These are phyloP conservation scores for Salminus brasiliensis DNA, from an alignment of 2,113 vertebrate genomes.

Conservation along the genomic window DNA sequence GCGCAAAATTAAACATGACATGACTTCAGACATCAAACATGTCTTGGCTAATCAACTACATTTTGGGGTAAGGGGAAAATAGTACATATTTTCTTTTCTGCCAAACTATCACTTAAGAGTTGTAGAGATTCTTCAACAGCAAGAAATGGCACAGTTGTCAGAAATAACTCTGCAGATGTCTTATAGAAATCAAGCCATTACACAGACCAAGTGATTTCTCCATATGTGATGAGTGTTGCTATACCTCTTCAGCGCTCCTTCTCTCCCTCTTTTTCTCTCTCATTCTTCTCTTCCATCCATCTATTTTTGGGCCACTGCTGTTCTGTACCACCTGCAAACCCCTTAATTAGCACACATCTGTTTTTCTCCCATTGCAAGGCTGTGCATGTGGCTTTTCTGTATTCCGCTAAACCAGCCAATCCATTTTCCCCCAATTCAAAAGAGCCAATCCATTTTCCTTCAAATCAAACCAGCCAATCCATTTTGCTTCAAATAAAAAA, in stretches of 20 bases:
- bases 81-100: background rate
- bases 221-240: constrained; percentile 33
- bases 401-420: constrained; percentile 39
- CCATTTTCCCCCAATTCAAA: constrained; percentile 36
- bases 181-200: constrained; percentile 40
- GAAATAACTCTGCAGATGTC: constrained; percentile 52
- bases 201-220: constrained; percentile 37
- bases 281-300: constrained; percentile 51
- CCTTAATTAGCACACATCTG: constrained; percentile 79
- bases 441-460: constrained; percentile 24
- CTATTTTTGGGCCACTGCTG: constrained; percentile 65
- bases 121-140: constrained; percentile 4
- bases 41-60: background rate
- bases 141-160: constrained; percentile 32
- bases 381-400: constrained; percentile 35
- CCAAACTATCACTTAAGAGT: background rate
- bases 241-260: constrained; percentile 10
- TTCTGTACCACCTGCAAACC: constrained; percentile 78
- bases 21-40: background rate
- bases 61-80: background rate
- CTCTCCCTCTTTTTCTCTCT: constrained; percentile 4
- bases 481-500: constrained; percentile 36
- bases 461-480: constrained; percentile 39
- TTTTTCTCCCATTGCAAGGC: constrained; percentile 48
- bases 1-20: background rate